phyloP scores from a whole-genome alignment of 2,888 invertebrate genomes.

The Eilema depressum region DNA sequence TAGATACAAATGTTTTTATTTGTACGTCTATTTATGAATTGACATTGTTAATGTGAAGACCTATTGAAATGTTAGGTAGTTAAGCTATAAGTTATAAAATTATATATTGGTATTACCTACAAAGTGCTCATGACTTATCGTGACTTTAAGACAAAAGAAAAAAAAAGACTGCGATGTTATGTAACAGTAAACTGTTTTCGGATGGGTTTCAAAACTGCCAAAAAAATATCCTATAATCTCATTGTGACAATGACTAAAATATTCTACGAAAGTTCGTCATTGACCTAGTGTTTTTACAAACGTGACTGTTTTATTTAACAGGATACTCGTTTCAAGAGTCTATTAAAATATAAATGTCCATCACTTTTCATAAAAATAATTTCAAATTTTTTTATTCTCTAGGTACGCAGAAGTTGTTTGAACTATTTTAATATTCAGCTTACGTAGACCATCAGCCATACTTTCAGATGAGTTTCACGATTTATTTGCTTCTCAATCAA shows the following conservation, averaged over 20 bases:
- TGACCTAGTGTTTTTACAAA: no score
- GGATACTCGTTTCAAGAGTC: not conserved
- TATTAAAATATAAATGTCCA: not conserved
- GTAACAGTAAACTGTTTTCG: not conserved
- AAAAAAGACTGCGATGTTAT: not conserved
- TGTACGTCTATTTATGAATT: not conserved
- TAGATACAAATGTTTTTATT: not conserved
- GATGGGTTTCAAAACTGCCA: not conserved
- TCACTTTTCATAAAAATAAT: not conserved
- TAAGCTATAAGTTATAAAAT: not conserved
- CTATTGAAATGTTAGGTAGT: not conserved
- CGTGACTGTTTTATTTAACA: not conserved
- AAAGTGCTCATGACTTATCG: not conserved
- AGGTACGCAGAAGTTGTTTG: conserved; percentile 24
- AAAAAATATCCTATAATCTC: no score
- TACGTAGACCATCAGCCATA: conserved; percentile 40
- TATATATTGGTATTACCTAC: not conserved
- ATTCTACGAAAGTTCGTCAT: no score
- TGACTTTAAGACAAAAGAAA: not conserved
- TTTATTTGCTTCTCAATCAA: conserved; percentile 53
- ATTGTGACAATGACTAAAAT: no score
- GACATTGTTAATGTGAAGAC: not conserved
- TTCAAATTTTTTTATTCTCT: not conserved
- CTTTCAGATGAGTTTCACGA: conserved; percentile 39
- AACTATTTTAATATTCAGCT: conserved; percentile 38